Evolutionary conservation across 2,797 vertebrate genomes (phyloP).

Genomic region (Melanotaenia pygmaea): DNA sequence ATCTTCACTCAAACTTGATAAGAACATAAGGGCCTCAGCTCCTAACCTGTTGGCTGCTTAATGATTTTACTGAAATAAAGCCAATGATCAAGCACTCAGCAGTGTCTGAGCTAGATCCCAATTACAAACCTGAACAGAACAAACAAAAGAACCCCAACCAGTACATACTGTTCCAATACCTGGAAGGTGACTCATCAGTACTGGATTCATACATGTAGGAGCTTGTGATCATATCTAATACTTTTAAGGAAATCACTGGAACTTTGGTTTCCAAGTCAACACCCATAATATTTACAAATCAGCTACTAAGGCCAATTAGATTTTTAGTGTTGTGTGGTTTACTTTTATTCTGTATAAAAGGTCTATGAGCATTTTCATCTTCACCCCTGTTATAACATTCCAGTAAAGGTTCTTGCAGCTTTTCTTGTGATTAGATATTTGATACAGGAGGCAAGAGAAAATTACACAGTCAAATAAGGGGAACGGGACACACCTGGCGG

Average conservation of each 20-base stretch:
- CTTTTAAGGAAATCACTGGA: slow-evolving; percentile 20
- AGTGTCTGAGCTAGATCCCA: slow-evolving; percentile 14
- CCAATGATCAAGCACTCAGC: slow-evolving; percentile 8
- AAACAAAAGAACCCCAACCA: slow-evolving; percentile 25
- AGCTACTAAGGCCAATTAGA: slow-evolving; percentile 24
- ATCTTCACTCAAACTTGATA: slow-evolving; percentile 37
- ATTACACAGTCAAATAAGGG: slow-evolving; percentile 2
- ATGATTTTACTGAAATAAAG: slow-evolving; percentile 18
- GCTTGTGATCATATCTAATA: slow-evolving; percentile 37
- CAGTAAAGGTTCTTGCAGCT: slow-evolving; percentile 15
- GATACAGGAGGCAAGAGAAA: slow-evolving; percentile 4
- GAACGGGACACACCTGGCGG: slow-evolving; percentile 60
- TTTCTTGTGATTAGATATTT: slow-evolving; percentile 20
- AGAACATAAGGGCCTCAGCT: slow-evolving; percentile 81
- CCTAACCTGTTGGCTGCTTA: slow-evolving; percentile 76
- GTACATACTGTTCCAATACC: slow-evolving; percentile 24
- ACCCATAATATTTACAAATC: slow-evolving; percentile 55
- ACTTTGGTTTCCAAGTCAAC: slow-evolving; percentile 58
- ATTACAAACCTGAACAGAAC: slow-evolving; percentile 14
- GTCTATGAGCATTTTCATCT: slow-evolving; percentile 15
- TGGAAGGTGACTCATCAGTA: slow-evolving; percentile 53
- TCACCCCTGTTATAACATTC: slow-evolving; percentile 29
- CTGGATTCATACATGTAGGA: slow-evolving; percentile 47
- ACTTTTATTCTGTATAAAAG: slow-evolving; percentile 34
- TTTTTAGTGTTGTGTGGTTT: slow-evolving; percentile 27